Evolutionary conservation across 1,140 invertebrate genomes (phyloP).

Genomic region (Penaeus japonicus): DNA sequence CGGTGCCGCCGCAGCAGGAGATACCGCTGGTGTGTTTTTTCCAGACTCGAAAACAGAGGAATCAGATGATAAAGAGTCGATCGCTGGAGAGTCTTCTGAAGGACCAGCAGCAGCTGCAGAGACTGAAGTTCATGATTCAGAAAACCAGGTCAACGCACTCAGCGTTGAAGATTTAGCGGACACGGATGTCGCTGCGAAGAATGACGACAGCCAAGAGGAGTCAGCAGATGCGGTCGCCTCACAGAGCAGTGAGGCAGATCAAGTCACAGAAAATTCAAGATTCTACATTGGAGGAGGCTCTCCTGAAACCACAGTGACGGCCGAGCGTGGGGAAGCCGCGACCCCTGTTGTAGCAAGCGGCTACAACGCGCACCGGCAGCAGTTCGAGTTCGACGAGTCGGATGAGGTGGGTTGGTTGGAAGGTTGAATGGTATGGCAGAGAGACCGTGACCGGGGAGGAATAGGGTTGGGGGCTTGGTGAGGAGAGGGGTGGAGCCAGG

Average conservation of each 20-base stretch:
- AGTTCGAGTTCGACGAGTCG: slow-evolving; percentile 18
- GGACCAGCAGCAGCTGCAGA: too few species aligned
- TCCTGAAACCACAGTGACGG: too few species aligned
- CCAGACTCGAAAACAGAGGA: neutral
- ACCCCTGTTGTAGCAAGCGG: neutral
- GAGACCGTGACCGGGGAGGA: neutral
- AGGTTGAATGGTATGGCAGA: neutral
- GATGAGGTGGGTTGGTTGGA: slow-evolving; percentile 3
- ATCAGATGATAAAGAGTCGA: neutral
- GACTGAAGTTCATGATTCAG: too few species aligned
- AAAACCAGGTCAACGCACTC: too few species aligned
- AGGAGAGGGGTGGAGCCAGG: neutral
- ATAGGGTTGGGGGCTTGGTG: neutral
- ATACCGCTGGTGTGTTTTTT: neutral
- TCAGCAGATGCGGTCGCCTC: too few species aligned
- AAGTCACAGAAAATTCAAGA: too few species aligned
- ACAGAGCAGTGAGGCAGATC: too few species aligned
- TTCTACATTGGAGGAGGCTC: too few species aligned
- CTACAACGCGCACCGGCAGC: neutral
- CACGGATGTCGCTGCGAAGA: too few species aligned
- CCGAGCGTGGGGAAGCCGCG: too few species aligned
- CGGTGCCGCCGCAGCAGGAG: neutral
- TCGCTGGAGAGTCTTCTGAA: neutral
- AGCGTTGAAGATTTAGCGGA: too few species aligned
- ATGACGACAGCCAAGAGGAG: too few species aligned